Evolutionary conservation across 2,888 invertebrate genomes (phyloP), one percentile per base, ranked within the genome.

Genomic region (Deilephila elpenor): DNA sequence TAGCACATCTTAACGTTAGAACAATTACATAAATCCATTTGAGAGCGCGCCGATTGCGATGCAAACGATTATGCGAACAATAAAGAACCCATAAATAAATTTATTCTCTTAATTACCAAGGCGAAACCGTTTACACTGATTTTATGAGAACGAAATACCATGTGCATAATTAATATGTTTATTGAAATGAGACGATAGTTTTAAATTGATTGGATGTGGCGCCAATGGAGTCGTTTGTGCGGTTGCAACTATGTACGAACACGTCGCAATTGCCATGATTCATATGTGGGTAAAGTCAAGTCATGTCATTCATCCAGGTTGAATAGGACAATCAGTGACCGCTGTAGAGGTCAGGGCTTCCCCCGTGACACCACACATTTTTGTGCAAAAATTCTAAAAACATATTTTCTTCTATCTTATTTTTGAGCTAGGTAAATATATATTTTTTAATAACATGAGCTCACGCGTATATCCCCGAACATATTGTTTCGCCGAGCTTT

Each of bases 151-250:
- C 72, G 79, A 77, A 73, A 73, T 37, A 19, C 80, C 77, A 80
- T 81, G 79, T 79, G 76, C 75, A 78, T 86, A 87, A 88, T 86
- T 86, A 86, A 81, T 79, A 79, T 80, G 79, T 85, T 86, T 86
- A 88, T 88, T 88, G 84, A 87, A 88, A 89, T 88, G 87, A 86
- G 85, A 86, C 86, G 84, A 79, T 84, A 81, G 82, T 82, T 84
- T 79, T 80, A 83, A 84, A 79, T 83, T 82, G 83, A 86, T 88
- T 86, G 86, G 80, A 79, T 74, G 74, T 79, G 89, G 88, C 89
- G 88, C 88, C 88, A 60, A 29, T 60, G 53, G 25, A 20, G 37
- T n/a, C 29, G 61, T 32, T 51, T 25, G 60, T 44, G 17, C 32
- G 51, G 32, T 32, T 61, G 61, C 32, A 19, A 32, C 61, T 61